Base-by-base conservation (phyloP, 2,888 invertebrate species). In the Onthophagus sagittarius region DNA sequence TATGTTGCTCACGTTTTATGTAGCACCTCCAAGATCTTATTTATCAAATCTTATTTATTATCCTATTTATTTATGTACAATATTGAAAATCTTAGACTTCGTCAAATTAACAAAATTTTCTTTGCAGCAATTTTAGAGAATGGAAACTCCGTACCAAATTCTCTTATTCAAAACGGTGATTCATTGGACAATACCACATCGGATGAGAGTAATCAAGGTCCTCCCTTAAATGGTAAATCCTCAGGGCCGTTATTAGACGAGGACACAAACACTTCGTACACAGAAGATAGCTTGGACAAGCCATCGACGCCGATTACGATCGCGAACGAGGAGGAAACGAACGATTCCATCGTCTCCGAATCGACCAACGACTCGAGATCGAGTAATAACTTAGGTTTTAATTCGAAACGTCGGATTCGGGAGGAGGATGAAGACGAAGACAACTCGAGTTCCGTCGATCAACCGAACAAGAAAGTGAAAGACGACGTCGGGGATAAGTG, bases 121-220 rank as follows among this genome's bases (percentile, higher is more conserved):
- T 62, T 67, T 72, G 13, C 15, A 73, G 77, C 73, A 63, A 78
- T 83, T 74, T 77, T 83, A 76, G 85, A 85, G 81, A 86, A 85
- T 75, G 85, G 85, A 70, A 86, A 83, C 77, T 82, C 83, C 15
- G 82, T 85, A 79, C 73, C 79, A 23, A 77, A 80, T 6, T 78
- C 80, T 9, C 80, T 82, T 15, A 84, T 79, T 73, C 87, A 84
- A 83, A 88, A 86, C 83, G 88, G 84, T 80, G 88, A 80, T 83
- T 86, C 83, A 11, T 80, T 86, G 75, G 85, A 86, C 72, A 81
- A 83, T 11, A 83, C 85, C 76, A 86, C 86, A 75, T 91, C 91
- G 70, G 94, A 94, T 83, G 94, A 94, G 84, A 94, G 94, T 83
- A 94, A 94, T 85, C 90, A 92, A 78, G 94, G 93, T 83, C 90